Base-by-base conservation (phyloP, 1,140 invertebrate genomes). In the Mercenaria mercenaria region DNA sequence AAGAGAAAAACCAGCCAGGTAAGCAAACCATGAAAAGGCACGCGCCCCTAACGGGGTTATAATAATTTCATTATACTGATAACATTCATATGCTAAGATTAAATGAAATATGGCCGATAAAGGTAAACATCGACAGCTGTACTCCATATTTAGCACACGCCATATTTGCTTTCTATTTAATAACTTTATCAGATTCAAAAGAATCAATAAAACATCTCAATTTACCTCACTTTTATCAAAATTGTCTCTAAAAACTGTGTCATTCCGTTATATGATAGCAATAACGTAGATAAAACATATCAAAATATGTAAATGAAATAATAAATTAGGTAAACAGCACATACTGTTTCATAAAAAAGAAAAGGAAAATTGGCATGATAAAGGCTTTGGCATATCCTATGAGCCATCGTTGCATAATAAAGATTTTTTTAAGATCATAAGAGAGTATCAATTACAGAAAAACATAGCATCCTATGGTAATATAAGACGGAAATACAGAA, bases 181-280 rank as follows among this genome's bases (percentile, higher is more conserved):
- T 64, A 29, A 29, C 26, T 29, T 29, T 64, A 64, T 64, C 59
- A 10, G 59, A 29, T 29, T 64, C 29, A 20, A n/a, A 64, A 64
- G 59, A 64, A 64, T 64, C 59, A 64, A 64, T 64, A 64, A 64
- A 64, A 64, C 20, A 10, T n/a, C 59, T 64, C 59, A 64, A 29
- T 4, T 64, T 26, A 29, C 59, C 26, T 64, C 6, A 26, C 6
- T 64, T 29, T 64, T 29, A 64, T 64, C 59, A 64, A 29, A 64
- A 64, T 29, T 29, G 26, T 64, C 23, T 26, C 59, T 26, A 29
- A 64, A 29, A 23, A 64, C 15, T n/a, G 26, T 26, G n/a, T 29
- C 59, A 15, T 29, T n/a, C 26, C 29, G 59, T 64, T n/a, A 64
- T 29, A 10, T 10, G n/a, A 29, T 8, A 20, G 10, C 52, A 29